Conservation (phyloP, 2,113 vertebrate genomes). For the Calonectris borealis region DNA sequence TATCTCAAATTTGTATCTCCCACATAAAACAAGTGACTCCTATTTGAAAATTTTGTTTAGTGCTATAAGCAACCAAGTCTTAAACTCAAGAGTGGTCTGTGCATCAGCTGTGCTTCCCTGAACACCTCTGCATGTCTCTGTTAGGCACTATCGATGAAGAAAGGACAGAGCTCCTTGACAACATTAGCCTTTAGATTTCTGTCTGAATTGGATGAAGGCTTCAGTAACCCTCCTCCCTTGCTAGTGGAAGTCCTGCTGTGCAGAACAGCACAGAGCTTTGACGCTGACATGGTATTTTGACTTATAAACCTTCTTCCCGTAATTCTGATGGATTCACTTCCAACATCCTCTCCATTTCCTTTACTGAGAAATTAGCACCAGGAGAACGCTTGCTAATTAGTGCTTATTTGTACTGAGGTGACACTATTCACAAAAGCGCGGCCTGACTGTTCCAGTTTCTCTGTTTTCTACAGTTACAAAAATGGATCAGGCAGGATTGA, state of each 20-base stretch:
- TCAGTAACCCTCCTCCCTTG: background rate
- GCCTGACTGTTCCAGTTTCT: background rate
- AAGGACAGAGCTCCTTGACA: background rate
- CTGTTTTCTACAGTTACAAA: background rate
- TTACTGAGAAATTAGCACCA: background rate
- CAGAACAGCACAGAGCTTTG: background rate
- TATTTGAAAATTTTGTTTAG: background rate
- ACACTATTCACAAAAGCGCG: background rate
- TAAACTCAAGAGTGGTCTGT: background rate
- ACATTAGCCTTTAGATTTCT: background rate
- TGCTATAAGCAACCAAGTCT: background rate
- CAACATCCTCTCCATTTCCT: background rate
- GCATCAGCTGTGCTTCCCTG: background rate
- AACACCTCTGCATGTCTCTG: background rate
- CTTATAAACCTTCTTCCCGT: background rate
- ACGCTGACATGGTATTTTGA: background rate
- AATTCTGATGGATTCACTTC: background rate
- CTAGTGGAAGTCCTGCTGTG: background rate
- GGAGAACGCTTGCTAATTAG: background rate
- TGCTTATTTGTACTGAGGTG: background rate
- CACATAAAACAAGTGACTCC: background rate
- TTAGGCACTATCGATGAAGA: background rate
- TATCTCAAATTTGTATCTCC: background rate
- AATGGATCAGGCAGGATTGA: background rate
- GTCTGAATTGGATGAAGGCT: background rate